Base-by-base conservation (phyloP, 2,888 invertebrate genomes). In the Amiota communis region DNA sequence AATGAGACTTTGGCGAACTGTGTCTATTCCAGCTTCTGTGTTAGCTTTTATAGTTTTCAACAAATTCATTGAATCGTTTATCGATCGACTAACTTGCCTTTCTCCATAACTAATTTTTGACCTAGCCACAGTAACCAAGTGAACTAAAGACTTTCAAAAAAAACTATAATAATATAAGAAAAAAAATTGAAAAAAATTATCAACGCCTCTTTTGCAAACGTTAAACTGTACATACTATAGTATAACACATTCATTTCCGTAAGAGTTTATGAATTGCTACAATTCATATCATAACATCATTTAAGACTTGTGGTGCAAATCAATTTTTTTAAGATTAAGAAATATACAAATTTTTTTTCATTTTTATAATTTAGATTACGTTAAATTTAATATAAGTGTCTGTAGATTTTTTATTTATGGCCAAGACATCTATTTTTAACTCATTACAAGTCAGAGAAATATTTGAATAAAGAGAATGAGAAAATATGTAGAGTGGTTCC, bases 1-100 rank as follows among this genome's bases (percentile, higher is more conserved):
- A 20, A 17, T 67, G 48, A 47, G 76, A 70, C 76, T 73, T 53
- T 76, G 78, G 77, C 75, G 83, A 80, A 83, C 83, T 83, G 83
- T 83, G 73, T 57, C 56, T 48, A 53, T 15, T 61, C 12, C 59
- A 51, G 74, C 67, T 68, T 71, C 73, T 59, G n/a, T 56, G 10
- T 13, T 53, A 17, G 74, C 75, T 81, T 83, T 79, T 83, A 83
- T 83, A 83, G 74, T 49, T 15, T 13, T 12, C 65, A 48, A 20
- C 17, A 53, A 49, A 9, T 12, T 20, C 1, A 13, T 9, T 10
- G 48, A 67, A 51, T 63, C 9, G 36, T 36, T 63, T 12, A 23
- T 12, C 47, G 13, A 11, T 67, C 47, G 12, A 68, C 15, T 17
- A 17, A 12, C 13, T 23, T 63, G 46, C 67, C 67, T 68, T 68